Evolutionary conservation across 2,888 invertebrate genomes (phyloP), one percentile per base, ranked within the genome.

Genomic region (Selenia dentaria): DNA sequence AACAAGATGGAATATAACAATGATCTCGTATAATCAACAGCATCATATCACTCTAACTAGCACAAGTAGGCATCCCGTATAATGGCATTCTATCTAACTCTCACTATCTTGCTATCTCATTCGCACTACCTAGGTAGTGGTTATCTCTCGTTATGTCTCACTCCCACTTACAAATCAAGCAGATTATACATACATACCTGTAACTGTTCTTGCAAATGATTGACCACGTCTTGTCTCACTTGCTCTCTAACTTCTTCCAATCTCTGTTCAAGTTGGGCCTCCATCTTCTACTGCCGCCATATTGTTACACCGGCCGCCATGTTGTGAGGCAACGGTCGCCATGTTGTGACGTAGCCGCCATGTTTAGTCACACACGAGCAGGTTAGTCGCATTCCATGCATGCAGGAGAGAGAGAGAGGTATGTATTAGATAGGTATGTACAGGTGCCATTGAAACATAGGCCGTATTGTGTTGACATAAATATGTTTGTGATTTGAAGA

Each of bases 191-290:
- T 26, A 67, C 87, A 81, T 92, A 95, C 96, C 94, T 95, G 94
- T 65, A 96, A 93, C 73, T 95, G 94, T 45, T 92, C 92, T 79
- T 94, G 94, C 61, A 96, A 85, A 60, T 94, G 93, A 55, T 92
- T 91, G 54, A 94, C 91, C 61, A 95, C 93, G 72, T 95, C 95
- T 66, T 92, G 91, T 60, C 93, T 92, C 51, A 94, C 94, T 69
- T 93, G 79, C 36, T 92, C 72, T 11, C 73, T 62, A 3, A 69
- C 71, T 51, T 71, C 70, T 9, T 79, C 73, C n/a, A 77, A 44
- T 12, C 74, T 64, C 59, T 62, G 53, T 54, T 70, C 64, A 14
- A 76, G 54, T 33, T 67, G 64, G 46, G 54, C 67, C 60, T 76
- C 74, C 72, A 67, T 70, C 57, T 66, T 70, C 73, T 74, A 51